These are phyloP conservation scores for Sebastiscus tertius DNA, from an alignment of 2,797 vertebrate species.

Conservation along the genomic window DNA sequence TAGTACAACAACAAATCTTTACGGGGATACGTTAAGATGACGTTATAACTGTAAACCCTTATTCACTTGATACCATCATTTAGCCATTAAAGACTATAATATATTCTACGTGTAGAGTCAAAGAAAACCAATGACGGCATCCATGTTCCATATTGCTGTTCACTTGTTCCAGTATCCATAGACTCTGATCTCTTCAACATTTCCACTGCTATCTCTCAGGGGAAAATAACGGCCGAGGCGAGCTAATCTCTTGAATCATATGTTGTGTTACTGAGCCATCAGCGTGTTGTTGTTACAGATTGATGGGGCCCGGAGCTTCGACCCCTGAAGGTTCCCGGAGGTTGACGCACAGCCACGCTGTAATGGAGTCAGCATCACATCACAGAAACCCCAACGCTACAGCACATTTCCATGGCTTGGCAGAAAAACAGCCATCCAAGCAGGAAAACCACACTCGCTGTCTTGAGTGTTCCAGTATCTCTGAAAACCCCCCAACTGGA, in stretches of 20 bases:
- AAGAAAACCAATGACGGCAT: constrained; percentile 37
- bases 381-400: constrained; percentile 36
- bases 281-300: constrained; percentile 56
- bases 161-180: constrained; percentile 45
- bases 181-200: constrained; percentile 30
- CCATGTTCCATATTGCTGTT: constrained; percentile 46
- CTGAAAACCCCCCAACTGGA: constrained; percentile 35
- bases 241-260: constrained; percentile 47
- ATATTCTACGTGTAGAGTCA: background rate
- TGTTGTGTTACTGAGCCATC: constrained; percentile 53
- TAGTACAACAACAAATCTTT: background rate
- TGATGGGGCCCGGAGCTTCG: constrained; percentile 11
- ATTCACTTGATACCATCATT: background rate
- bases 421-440: constrained; percentile 71
- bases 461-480: constrained; percentile 54
- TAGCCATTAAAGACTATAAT: background rate
- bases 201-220: constrained; percentile 51
- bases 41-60: background rate
- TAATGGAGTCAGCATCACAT: constrained; percentile 63
- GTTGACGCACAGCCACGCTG: constrained; percentile 56
- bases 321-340: constrained; percentile 34
- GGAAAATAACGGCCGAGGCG: constrained; percentile 25
- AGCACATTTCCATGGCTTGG: constrained; percentile 72
- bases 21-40: background rate
- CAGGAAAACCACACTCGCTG: constrained; percentile 71